Percentiles rank a stretch among this genome's conserved stretches.
Evolutionary conservation across 2,888 invertebrate species (phyloP).

Genomic region (Andricus curvator): DNA sequence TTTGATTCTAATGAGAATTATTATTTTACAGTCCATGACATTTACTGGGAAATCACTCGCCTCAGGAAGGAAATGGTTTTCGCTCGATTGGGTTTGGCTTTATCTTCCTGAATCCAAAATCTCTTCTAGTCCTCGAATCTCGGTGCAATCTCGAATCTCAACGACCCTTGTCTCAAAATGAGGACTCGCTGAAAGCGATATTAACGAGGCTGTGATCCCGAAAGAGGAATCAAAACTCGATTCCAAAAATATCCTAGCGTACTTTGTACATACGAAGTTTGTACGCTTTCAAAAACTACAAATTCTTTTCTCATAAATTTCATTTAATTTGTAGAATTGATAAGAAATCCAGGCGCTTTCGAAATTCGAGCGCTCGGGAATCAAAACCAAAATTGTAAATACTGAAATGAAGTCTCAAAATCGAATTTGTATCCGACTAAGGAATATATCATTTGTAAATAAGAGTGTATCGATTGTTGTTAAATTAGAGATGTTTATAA

Average conservation of each 20-base stretch:
- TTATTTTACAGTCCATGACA: conserved; percentile 83
- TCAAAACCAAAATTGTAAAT: neutral
- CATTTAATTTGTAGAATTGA: neutral
- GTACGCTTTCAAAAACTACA: neutral
- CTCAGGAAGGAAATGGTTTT: conserved; percentile 87
- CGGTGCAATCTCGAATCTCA: conserved; percentile 45
- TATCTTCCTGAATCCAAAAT: conserved; percentile 74
- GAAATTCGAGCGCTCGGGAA: too few species aligned
- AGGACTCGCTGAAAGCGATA: neutral
- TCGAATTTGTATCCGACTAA: conserved; percentile 12
- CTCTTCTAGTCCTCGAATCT: conserved; percentile 63
- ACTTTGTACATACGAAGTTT: neutral
- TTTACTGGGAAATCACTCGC: conserved; percentile 87
- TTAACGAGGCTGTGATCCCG: conserved; percentile 32
- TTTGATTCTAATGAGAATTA: neutral
- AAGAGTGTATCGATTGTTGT: conserved; percentile 30
- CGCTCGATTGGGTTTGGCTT: conserved; percentile 83
- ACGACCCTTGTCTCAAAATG: conserved; percentile 9
- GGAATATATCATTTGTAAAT: conserved; percentile 23
- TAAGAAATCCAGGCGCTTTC: neutral
- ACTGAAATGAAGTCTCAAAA: neutral
- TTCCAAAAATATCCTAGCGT: conserved; percentile 11
- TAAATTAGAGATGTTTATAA: conserved; percentile 33
- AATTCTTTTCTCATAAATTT: neutral
- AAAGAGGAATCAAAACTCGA: conserved; percentile 30